phyloP scores from a whole-genome alignment of 2,888 invertebrate genomes.

The Oscheius sp. region DNA sequence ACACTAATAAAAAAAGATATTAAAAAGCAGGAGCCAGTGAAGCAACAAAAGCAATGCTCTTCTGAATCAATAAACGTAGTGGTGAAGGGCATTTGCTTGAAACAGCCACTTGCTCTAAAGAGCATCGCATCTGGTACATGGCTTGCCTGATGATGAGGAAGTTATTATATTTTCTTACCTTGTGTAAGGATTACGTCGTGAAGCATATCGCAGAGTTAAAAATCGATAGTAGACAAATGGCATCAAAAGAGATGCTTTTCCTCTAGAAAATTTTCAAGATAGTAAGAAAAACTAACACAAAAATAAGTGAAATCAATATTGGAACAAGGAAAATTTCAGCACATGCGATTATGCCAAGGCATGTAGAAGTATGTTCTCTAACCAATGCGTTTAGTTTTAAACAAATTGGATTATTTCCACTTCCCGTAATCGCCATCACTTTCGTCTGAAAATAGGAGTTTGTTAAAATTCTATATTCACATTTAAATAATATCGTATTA shows the following conservation, averaged over 20 bases:
- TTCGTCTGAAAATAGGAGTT: slow-evolving; percentile 30
- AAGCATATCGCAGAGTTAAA: slow-evolving; percentile 87
- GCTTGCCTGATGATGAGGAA: slow-evolving; percentile 74
- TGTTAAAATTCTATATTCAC: background rate
- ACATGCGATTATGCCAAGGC: slow-evolving; percentile 83
- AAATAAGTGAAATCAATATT: slow-evolving; percentile 75
- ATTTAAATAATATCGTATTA: too few species aligned
- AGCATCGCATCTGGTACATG: slow-evolving; percentile 85
- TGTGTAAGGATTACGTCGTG: slow-evolving; percentile 93
- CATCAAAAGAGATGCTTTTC: slow-evolving; percentile 86
- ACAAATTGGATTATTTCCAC: slow-evolving; percentile 34
- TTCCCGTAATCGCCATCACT: slow-evolving; percentile 38
- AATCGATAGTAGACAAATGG: slow-evolving; percentile 98
- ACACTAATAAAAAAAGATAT: background rate
- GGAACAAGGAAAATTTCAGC: slow-evolving; percentile 82
- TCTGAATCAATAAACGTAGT: slow-evolving; percentile 76
- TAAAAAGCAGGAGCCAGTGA: slow-evolving; percentile 79
- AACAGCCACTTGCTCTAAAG: slow-evolving; percentile 78
- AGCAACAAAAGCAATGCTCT: slow-evolving; percentile 79
- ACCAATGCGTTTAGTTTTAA: slow-evolving; percentile 39
- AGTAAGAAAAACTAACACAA: slow-evolving; percentile 77
- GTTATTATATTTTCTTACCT: slow-evolving; percentile 75
- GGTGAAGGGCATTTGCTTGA: slow-evolving; percentile 80
- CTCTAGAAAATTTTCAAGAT: slow-evolving; percentile 77
- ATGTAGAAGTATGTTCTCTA: slow-evolving; percentile 53